Evolutionary conservation across 2,888 invertebrate species (phyloP), one percentile per base, ranked within the genome.

Genomic region (Boloria euphrosyne): DNA sequence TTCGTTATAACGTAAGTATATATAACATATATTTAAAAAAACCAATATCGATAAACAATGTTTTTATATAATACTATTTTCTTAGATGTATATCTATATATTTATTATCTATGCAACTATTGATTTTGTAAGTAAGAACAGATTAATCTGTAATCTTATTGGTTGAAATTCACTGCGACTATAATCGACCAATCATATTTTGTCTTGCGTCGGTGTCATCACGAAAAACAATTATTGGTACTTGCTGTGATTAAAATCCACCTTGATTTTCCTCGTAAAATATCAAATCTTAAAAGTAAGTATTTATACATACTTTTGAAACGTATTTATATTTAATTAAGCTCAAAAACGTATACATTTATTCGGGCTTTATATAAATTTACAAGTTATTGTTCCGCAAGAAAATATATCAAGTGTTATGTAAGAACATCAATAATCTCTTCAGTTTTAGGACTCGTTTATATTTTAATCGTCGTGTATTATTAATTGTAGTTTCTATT

Each of bases 401-500:
- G 31, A 51, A 22, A 57, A 43, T 14, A 31, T 53, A 47, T 43
- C 49, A 27, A 51, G 61, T 68, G 67, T 72, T 74, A 72, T 73
- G 72, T 74, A 73, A 73, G 70, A 69, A 72, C 68, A 61, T 73
- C 74, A 74, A 67, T 69, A 68, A 58, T 65, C 58, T 52, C 51
- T 55, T 27, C 44, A 46, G 44, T n/a, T 57, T 22, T 5, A 10
- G 22, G 3, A 7, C 10, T 13, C 22, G n/a, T 57, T 46, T 46
- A 44, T 46, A 27, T 57, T 44, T 14, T 22, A 44, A 18, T n/a
- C n/a, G n/a, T n/a, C n/a, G n/a, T n/a, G n/a, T n/a, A n/a, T 22
- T 22, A 44, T n/a, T 44, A 44, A 2, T 44, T n/a, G 5, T 46
- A 22, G 13, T n/a, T 46, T n/a, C 46, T 57, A 10, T 44, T 13